These are phyloP conservation scores for Brotula barbata DNA, from an alignment of 2,797 vertebrate species.

Conservation along the genomic window DNA sequence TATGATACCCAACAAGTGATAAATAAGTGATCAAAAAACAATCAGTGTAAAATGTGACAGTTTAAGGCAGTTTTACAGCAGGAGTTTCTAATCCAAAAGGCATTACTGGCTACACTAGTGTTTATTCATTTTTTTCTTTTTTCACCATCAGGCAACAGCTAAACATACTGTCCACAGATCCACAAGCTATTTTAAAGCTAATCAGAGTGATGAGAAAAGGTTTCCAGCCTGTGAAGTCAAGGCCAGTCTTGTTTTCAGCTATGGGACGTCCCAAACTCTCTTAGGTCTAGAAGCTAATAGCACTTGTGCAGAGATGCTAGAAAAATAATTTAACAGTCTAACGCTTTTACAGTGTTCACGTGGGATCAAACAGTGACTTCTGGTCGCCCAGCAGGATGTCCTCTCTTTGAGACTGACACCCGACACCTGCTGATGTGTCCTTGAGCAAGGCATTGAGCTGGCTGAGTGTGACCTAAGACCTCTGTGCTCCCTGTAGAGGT, in stretches of 20 bases:
- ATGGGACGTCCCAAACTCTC: conserved; percentile 68
- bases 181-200: conserved; percentile 94
- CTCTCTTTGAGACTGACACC: conserved; percentile 10
- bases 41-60: conserved; percentile 65
- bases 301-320: conserved; percentile 77
- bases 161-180: conserved; percentile 85
- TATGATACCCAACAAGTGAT: conserved; percentile 72
- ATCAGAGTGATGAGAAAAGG: conserved; percentile 73
- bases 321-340: conserved; percentile 78
- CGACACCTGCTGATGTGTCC: conserved; percentile 51
- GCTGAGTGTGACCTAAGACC: conserved; percentile 36
- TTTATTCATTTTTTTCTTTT: conserved; percentile 69
- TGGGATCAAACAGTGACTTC: conserved; percentile 26
- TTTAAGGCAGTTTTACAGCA: conserved; percentile 85
- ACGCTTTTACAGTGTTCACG: conserved; percentile 47
- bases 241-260: conserved; percentile 69
- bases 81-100: conserved; percentile 85
- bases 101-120: conserved; percentile 90
- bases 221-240: conserved; percentile 77
- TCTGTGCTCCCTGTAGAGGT: conserved; percentile 3
- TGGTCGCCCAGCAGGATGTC: not conserved
- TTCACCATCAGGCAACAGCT: conserved; percentile 72
- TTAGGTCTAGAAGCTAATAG: conserved; percentile 83
- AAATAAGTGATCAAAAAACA: conserved; percentile 55
- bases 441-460: conserved; percentile 55